Conservation (phyloP, 2,113 vertebrate genomes). For the Pelusios castaneus region DNA sequence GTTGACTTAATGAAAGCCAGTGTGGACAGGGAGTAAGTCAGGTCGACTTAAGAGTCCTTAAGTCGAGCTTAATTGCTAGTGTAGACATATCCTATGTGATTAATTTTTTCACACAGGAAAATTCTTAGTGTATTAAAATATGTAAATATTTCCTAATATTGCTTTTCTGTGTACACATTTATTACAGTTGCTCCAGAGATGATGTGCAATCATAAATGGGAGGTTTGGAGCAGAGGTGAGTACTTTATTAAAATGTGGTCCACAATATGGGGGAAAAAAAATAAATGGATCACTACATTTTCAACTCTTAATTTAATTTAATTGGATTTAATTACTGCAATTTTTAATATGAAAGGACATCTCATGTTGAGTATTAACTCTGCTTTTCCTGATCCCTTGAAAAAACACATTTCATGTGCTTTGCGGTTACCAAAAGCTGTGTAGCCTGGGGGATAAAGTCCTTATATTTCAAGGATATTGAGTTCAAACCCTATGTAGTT, state of each 20-base stretch:
- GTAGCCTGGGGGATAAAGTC: constrained; percentile 23
- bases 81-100: no score
- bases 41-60: no score
- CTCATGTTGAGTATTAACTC: constrained; percentile 62
- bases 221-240: constrained; percentile 44
- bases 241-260: constrained; percentile 45
- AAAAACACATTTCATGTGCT: constrained; percentile 53
- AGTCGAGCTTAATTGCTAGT: no score
- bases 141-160: not conserved
- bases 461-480: constrained; percentile 47
- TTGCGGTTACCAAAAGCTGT: constrained; percentile 44
- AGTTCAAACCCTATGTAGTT: constrained; percentile 16
- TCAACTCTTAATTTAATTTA: constrained; percentile 69
- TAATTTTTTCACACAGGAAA: not conserved
- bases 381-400: constrained; percentile 50
- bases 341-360: constrained; percentile 65
- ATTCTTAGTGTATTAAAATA: constrained; percentile 4
- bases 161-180: not conserved
- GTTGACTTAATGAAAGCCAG: no score
- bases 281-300: constrained; percentile 63
- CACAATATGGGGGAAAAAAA: constrained; percentile 61
- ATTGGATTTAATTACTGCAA: constrained; percentile 73
- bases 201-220: constrained; percentile 30
- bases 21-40: no score
- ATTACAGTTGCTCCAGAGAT: constrained; percentile 31